Evolutionary conservation across 2,888 invertebrate genomes (phyloP), one percentile per base, ranked within the genome.

Genomic region (Limenitis camilla): DNA sequence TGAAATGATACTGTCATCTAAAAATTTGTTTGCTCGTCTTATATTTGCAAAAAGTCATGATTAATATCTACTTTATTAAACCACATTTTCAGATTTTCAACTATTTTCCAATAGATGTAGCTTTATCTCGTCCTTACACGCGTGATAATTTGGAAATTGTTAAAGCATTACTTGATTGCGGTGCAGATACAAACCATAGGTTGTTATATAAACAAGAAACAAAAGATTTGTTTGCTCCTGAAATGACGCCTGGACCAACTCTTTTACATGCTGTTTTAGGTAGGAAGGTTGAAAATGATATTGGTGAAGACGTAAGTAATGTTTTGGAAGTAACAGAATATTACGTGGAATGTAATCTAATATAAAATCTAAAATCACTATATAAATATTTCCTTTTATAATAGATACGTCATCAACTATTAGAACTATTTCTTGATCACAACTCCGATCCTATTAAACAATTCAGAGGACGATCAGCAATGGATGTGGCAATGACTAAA

Each of bases 251-350:
- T 8, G 84, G 84, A 0, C 84, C 86, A 2, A 82, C 77, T 4
- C 65, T 86, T 11, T 59, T 85, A 6, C 83, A 85, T 55, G 75
- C 64, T 40, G 66, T 81, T 2, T 57, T 85, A n/a, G 66, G 68
- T 1, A 79, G 60, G 53, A 74, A 63, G 53, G 41, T 61, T 2
- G 73, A 74, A 4, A 65, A 35, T 46, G 72, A 74, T 2, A 40
- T 5, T 4, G 73, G 78, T 36, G 74, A 76, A 63, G 69, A 76
- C 56, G 82, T 80, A 44, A 54, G 8, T 9, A 6, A 36, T 7
- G 5, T 40, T 42, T 6, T 9, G 6, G 6, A 7, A 31, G 31
- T 19, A 19, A 19, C 19, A 2, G 3, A 19, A 19, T 19, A 19
- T 1, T 19, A 19, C 19, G 19, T 3, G 19, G n/a, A n/a, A n/a